Evolutionary conservation across 2,113 vertebrate genomes (phyloP).

Genomic region (Arenaria interpres): DNA sequence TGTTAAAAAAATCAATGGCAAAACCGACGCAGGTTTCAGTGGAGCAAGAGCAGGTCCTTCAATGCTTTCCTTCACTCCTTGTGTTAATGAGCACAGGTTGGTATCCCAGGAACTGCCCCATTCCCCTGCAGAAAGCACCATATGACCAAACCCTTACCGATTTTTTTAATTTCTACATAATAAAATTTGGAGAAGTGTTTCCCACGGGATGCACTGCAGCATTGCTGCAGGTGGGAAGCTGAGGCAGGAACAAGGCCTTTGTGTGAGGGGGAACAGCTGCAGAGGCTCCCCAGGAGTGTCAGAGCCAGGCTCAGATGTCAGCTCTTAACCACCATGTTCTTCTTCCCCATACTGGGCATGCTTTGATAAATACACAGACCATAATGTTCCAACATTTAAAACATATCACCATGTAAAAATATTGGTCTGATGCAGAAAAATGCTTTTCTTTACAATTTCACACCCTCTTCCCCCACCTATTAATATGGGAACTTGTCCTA

Average conservation of each 20-base stretch:
- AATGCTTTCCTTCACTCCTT: no score
- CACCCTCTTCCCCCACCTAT: not conserved
- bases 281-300: not conserved
- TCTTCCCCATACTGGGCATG: fast-evolving
- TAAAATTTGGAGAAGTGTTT: not conserved
- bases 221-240: not conserved
- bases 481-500: not conserved
- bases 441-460: not conserved
- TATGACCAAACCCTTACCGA: fast-evolving
- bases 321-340: not conserved
- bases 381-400: not conserved
- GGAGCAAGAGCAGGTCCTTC: not conserved
- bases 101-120: not conserved
- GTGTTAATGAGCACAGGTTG: not conserved
- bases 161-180: not conserved
- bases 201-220: not conserved
- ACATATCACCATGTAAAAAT: not conserved
- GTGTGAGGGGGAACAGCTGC: not conserved
- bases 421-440: not conserved
- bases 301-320: not conserved
- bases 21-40: not conserved
- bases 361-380: not conserved
- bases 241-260: not conserved
- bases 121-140: not conserved
- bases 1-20: not conserved